Evolutionary conservation across 2,797 vertebrate species (phyloP).

Genomic region (Masticophis lateralis): DNA sequence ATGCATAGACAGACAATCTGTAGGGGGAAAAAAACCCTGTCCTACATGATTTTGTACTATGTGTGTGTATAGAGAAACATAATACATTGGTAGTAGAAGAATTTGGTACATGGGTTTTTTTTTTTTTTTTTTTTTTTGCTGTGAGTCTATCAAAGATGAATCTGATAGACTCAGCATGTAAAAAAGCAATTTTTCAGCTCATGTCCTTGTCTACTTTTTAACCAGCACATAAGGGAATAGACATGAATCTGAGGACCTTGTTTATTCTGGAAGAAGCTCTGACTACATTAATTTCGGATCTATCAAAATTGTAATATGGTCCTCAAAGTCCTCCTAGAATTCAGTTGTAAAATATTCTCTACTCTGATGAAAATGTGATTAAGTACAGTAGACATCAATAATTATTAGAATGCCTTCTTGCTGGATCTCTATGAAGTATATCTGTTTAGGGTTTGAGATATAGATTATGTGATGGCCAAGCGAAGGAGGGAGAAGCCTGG

Average conservation of each 20-base stretch:
- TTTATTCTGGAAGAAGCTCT: background rate
- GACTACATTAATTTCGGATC: background rate
- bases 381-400: background rate
- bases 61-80: background rate
- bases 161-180: background rate
- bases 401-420: background rate
- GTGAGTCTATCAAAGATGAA: background rate
- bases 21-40: background rate
- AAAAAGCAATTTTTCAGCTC: background rate
- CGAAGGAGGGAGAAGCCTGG: background rate
- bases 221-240: background rate
- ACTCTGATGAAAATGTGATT: background rate
- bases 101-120: background rate
- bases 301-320: background rate
- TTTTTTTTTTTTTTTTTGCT: background rate
- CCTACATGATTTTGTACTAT: background rate
- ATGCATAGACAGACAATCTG: background rate
- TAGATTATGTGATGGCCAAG: background rate
- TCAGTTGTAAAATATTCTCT: background rate
- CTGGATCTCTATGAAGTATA: background rate
- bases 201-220: background rate
- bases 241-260: background rate
- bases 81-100: background rate
- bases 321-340: background rate
- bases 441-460: background rate